Conservation (phyloP, 2,113 vertebrate species). For the Pseudorhombus dupliciocellatus region DNA sequence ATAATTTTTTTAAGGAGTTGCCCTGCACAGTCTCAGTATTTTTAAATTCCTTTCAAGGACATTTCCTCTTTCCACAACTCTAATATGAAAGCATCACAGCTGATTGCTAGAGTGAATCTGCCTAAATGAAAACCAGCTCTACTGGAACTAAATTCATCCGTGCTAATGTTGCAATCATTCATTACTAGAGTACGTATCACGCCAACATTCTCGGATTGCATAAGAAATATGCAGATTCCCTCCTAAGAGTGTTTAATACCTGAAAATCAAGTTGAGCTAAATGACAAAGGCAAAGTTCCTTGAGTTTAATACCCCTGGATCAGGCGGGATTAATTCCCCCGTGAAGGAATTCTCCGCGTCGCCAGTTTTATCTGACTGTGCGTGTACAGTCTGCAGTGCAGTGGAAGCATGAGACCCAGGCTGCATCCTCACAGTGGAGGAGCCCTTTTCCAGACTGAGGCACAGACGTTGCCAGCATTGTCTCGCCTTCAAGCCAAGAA, state of each 20-base stretch:
- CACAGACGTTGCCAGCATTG: slow-evolving; percentile 64
- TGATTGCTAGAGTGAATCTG: not conserved
- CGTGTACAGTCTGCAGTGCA: slow-evolving; percentile 32
- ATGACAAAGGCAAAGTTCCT: slow-evolving; percentile 48
- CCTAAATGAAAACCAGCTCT: slow-evolving; percentile 1
- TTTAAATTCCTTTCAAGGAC: not conserved
- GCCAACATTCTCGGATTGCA: slow-evolving; percentile 37
- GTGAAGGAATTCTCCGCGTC: slow-evolving; percentile 55
- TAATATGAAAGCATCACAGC: not conserved
- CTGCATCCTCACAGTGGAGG: slow-evolving; percentile 26
- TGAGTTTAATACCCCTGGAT: slow-evolving; percentile 44
- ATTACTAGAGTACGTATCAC: slow-evolving; percentile 10
- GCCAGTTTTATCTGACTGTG: slow-evolving; percentile 42
- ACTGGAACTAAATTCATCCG: slow-evolving; percentile 27
- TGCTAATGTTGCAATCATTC: slow-evolving; percentile 17
- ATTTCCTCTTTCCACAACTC: not conserved
- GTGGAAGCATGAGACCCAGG: slow-evolving; percentile 31
- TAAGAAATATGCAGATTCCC: slow-evolving; percentile 32
- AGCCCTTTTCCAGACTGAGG: slow-evolving; percentile 59
- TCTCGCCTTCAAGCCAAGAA: slow-evolving; percentile 72
- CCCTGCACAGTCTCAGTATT: not conserved
- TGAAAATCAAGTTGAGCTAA: slow-evolving; percentile 55
- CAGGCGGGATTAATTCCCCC: slow-evolving; percentile 62
- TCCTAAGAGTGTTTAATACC: slow-evolving; percentile 46
- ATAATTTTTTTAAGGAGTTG: not conserved